Conservation (phyloP, 30 jellyfish, hydroid and myxozoan genomes). For the Haliclystus octoradiatus region DNA sequence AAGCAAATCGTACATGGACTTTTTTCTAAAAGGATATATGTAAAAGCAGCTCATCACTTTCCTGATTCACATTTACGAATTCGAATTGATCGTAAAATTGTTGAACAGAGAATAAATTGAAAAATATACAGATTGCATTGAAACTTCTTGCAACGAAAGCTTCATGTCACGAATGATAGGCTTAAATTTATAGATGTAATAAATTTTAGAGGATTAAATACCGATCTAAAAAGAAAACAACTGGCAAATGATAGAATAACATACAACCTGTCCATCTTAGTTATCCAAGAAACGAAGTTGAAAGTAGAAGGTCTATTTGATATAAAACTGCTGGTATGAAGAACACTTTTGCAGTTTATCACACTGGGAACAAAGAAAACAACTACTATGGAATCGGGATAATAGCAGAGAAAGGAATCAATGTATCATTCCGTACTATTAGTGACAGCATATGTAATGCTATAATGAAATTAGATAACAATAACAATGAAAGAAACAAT, state of each 20-base stretch:
- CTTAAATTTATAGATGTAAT: neutral
- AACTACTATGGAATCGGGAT: constrained; percentile 30
- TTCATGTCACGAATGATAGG: too few species aligned
- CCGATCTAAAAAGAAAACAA: neutral
- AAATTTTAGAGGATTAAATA: constrained; percentile 2
- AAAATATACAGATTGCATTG: too few species aligned
- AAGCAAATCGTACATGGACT: too few species aligned
- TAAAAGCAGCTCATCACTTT: too few species aligned
- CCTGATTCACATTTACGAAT: too few species aligned
- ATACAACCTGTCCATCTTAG: constrained; percentile 2
- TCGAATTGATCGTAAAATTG: too few species aligned
- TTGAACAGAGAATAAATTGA: too few species aligned
- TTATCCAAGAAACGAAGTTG: too few species aligned
- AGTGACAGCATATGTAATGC: constrained; percentile 16
- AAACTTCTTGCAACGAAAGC: too few species aligned
- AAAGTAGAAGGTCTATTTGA: neutral
- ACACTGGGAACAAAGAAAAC: constrained; percentile 10
- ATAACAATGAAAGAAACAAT: constrained; percentile 1
- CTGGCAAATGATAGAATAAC: neutral
- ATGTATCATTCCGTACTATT: constrained; percentile 12
- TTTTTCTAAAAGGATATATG: too few species aligned
- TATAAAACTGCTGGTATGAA: neutral
- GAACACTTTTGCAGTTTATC: neutral
- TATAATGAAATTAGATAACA: neutral
- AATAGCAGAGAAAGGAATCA: constrained; percentile 19